These are phyloP conservation scores for Bombyx mandarina DNA, from an alignment of 1,140 invertebrate species.

Conservation along the genomic window DNA sequence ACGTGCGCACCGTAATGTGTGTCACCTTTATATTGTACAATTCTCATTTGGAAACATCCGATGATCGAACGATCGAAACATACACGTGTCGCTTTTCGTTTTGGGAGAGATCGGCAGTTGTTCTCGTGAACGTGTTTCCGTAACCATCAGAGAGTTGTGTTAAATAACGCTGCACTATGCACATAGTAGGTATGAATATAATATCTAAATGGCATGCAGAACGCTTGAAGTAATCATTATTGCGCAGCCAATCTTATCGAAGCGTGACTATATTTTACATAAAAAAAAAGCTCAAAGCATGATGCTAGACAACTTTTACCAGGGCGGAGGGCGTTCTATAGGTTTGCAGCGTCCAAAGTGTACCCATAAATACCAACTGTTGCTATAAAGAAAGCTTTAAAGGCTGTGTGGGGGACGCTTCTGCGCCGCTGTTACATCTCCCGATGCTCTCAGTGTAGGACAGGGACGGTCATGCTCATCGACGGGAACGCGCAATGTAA, in stretches of 20 bases:
- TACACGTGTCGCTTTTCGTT: too few species aligned
- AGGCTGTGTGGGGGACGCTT: constrained; percentile 60
- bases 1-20: constrained; percentile 54
- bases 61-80: too few species aligned
- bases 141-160: constrained; percentile 60
- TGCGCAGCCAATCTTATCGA: constrained; percentile 71
- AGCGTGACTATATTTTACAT: constrained; percentile 70
- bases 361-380: constrained; percentile 68
- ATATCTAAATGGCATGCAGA: constrained; percentile 74
- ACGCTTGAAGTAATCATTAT: constrained; percentile 75
- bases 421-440: constrained; percentile 50
- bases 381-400: constrained; percentile 63
- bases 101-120: constrained; percentile 30
- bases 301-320: constrained; percentile 69
- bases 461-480: constrained; percentile 49
- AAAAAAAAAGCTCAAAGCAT: constrained; percentile 65
- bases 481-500: constrained; percentile 38
- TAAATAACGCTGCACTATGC: constrained; percentile 64
- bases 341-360: constrained; percentile 66
- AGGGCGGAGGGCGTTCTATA: constrained; percentile 67
- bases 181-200: constrained; percentile 69
- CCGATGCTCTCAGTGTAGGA: constrained; percentile 36
- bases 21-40: constrained; percentile 68
- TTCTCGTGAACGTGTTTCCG: constrained; percentile 43
- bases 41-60: neutral